phyloP scores from a whole-genome alignment of 1,140 invertebrate genomes.

The Phocides pigmalion region DNA sequence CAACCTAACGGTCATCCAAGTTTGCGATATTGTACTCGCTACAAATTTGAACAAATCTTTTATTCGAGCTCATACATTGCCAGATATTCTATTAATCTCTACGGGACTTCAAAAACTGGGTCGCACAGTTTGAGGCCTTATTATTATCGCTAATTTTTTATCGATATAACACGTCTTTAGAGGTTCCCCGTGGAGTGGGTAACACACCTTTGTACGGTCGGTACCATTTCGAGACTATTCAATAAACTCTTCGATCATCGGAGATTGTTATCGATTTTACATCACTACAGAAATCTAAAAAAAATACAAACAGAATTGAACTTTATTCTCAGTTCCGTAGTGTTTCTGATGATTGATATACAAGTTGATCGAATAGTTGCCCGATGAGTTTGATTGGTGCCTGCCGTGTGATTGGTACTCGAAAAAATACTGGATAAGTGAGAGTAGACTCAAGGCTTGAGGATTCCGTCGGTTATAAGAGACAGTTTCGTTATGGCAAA shows the following conservation, averaged over 20 bases:
- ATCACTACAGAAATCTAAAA: slow-evolving; percentile 18
- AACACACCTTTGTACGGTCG: slow-evolving; percentile 66
- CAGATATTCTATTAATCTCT: slow-evolving; percentile 9
- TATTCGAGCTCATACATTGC: slow-evolving; percentile 9
- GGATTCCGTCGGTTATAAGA: too few relatives aligned
- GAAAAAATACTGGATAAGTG: neutral
- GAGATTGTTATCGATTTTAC: slow-evolving; percentile 55
- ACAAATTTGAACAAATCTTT: slow-evolving; percentile 20
- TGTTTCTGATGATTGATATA: too few relatives aligned
- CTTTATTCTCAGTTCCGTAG: neutral
- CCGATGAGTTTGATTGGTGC: slow-evolving; percentile 32
- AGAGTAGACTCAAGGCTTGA: too few relatives aligned
- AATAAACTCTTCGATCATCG: slow-evolving; percentile 66
- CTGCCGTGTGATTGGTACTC: slow-evolving; percentile 11
- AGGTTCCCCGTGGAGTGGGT: slow-evolving; percentile 66
- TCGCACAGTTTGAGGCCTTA: slow-evolving; percentile 21
- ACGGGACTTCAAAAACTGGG: slow-evolving; percentile 9
- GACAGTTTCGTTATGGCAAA: too few relatives aligned
- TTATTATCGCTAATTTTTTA: slow-evolving; percentile 35
- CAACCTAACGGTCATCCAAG: slow-evolving; percentile 1
- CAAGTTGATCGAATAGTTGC: neutral
- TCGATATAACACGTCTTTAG: slow-evolving; percentile 47
- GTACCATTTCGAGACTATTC: slow-evolving; percentile 67
- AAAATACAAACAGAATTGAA: slow-evolving; percentile 9
- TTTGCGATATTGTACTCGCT: neutral